Conservation (phyloP, 2,888 invertebrate species). For the Rugalucina vietnamica region DNA sequence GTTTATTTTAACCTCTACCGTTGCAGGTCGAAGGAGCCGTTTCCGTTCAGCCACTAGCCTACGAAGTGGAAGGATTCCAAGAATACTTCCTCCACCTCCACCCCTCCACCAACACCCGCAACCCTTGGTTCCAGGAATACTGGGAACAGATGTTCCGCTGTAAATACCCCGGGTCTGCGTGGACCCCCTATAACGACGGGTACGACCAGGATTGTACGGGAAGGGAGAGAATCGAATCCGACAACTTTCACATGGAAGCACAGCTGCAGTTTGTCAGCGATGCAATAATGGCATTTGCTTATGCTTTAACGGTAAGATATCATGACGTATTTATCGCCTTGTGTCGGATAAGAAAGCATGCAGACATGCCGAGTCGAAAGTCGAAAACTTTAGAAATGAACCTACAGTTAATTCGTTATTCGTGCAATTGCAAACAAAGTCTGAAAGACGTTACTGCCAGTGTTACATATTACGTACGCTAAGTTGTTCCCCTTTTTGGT, state of each 20-base stretch:
- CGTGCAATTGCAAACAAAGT: no score
- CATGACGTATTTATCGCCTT: no score
- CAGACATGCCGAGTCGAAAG: no score
- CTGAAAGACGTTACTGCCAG: no score
- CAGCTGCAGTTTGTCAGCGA: slow-evolving; percentile 98
- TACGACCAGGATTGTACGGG: slow-evolving; percentile 89
- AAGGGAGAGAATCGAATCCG: slow-evolving; percentile 89
- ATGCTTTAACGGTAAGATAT: slow-evolving; percentile 87
- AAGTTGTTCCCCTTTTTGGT: no score
- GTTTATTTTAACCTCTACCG: no score
- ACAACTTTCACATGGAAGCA: slow-evolving; percentile 89
- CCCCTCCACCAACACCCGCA: slow-evolving; percentile 78
- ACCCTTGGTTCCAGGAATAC: slow-evolving; percentile 83
- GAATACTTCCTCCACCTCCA: slow-evolving; percentile 80
- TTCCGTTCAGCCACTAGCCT: slow-evolving; percentile 96
- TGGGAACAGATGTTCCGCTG: slow-evolving; percentile 94
- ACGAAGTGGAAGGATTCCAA: slow-evolving; percentile 88
- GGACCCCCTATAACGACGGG: slow-evolving; percentile 81
- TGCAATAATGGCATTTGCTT: slow-evolving; percentile 97
- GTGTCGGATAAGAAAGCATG: no score
- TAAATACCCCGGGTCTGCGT: slow-evolving; percentile 88
- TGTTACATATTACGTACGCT: no score
- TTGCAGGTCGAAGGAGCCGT: slow-evolving; percentile 96
- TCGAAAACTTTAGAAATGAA: no score
- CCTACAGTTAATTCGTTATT: no score